Evolutionary conservation across 2,888 invertebrate species (phyloP).

Genomic region (Noctua janthe): DNA sequence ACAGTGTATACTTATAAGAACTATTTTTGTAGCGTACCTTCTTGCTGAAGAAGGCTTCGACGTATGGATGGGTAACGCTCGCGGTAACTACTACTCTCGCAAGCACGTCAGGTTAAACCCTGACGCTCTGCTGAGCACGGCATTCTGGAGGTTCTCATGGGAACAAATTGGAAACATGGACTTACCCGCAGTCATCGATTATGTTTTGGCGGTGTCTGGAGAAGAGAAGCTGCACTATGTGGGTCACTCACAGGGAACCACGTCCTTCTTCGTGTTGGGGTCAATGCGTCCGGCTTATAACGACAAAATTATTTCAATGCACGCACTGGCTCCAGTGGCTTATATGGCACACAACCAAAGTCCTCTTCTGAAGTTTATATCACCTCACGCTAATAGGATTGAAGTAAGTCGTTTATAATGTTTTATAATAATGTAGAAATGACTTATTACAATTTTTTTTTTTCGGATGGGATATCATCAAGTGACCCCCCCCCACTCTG

Average conservation of each 20-base stretch:
- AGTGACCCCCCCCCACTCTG: no score
- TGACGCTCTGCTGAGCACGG: constrained; percentile 75
- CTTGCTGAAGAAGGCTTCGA: constrained; percentile 93
- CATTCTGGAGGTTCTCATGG: constrained; percentile 94
- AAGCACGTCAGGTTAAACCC: constrained; percentile 88
- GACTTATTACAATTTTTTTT: neutral
- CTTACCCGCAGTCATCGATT: constrained; percentile 95
- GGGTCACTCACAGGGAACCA: constrained; percentile 94
- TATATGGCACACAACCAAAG: constrained; percentile 90
- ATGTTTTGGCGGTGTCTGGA: constrained; percentile 90
- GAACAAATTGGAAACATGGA: constrained; percentile 95
- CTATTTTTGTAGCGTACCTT: constrained; percentile 80
- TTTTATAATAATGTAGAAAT: neutral
- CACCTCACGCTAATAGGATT: constrained; percentile 82
- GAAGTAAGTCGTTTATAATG: constrained; percentile 77
- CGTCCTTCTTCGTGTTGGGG: constrained; percentile 92
- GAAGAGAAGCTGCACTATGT: constrained; percentile 92
- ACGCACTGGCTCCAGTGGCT: constrained; percentile 93
- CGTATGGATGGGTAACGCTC: constrained; percentile 95
- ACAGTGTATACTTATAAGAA: neutral
- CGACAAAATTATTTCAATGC: constrained; percentile 91
- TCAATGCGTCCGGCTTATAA: constrained; percentile 92
- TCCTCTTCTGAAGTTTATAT: constrained; percentile 84
- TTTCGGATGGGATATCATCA: no score
- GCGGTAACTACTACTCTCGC: constrained; percentile 93